Evolutionary conservation across 1,140 invertebrate genomes (phyloP).

Genomic region (Trichonephila inaurata): DNA sequence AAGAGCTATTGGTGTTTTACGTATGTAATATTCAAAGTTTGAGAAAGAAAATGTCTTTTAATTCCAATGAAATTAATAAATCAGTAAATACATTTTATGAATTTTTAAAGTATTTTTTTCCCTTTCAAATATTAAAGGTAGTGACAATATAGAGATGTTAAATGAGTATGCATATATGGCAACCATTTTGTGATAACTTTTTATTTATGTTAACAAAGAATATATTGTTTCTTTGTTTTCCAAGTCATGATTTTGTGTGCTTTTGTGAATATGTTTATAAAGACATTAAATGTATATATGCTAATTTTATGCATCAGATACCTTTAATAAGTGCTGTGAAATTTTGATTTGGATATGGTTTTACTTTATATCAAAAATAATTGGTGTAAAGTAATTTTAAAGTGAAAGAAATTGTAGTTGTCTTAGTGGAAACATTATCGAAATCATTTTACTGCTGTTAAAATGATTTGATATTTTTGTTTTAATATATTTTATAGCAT

Average conservation of each 20-base stretch:
- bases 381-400: background rate
- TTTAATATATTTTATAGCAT: slow-evolving; percentile 17
- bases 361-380: background rate
- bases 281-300: background rate
- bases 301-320: slow-evolving; percentile 5
- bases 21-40: too few relatives aligned
- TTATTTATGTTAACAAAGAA: background rate
- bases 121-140: slow-evolving; percentile 16
- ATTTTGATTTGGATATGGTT: background rate
- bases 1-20: too few relatives aligned
- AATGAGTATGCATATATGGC: background rate
- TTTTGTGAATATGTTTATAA: background rate
- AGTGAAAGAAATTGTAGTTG: background rate
- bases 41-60: too few relatives aligned
- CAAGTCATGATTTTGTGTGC: background rate
- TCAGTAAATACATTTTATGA: too few relatives aligned
- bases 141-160: background rate
- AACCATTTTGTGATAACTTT: background rate
- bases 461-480: slow-evolving; percentile 5
- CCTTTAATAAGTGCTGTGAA: background rate
- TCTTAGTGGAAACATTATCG: background rate
- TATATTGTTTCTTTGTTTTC: background rate
- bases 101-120: background rate
- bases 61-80: too few relatives aligned
- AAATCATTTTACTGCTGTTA: background rate